phyloP scores from a whole-genome alignment of 2,888 invertebrate genomes.

The Drosophila rubida region DNA sequence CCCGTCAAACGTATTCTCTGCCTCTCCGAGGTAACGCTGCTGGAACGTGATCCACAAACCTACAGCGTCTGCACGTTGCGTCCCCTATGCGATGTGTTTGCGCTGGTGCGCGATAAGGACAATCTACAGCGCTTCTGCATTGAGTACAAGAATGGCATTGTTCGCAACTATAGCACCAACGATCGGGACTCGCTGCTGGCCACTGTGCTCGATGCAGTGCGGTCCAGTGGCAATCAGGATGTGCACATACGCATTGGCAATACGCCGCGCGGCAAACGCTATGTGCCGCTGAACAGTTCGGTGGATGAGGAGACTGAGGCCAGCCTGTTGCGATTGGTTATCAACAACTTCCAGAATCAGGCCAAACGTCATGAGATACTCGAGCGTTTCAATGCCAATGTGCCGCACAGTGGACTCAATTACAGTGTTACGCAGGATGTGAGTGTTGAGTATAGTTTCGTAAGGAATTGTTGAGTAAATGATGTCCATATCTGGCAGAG shows the following conservation, averaged over 20 bases:
- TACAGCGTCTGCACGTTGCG: slow-evolving; percentile 96
- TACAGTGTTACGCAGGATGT: slow-evolving; percentile 99
- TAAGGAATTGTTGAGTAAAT: background rate
- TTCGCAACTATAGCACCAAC: slow-evolving; percentile 94
- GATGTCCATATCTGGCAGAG: slow-evolving; percentile 87
- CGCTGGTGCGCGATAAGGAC: slow-evolving; percentile 94
- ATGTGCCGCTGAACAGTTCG: slow-evolving; percentile 94
- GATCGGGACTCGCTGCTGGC: slow-evolving; percentile 98
- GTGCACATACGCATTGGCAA: slow-evolving; percentile 95
- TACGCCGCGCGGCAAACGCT: slow-evolving; percentile 93
- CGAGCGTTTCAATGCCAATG: slow-evolving; percentile 97
- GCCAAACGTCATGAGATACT: slow-evolving; percentile 91
- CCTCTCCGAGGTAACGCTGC: slow-evolving; percentile 96
- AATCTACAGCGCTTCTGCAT: slow-evolving; percentile 97
- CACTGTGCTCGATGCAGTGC: slow-evolving; percentile 97
- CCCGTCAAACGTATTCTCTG: slow-evolving; percentile 95
- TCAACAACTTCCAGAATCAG: slow-evolving; percentile 86
- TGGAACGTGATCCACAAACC: slow-evolving; percentile 98
- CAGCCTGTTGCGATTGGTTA: slow-evolving; percentile 88
- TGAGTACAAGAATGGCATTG: slow-evolving; percentile 96
- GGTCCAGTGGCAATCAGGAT: slow-evolving; percentile 98
- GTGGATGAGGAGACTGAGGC: slow-evolving; percentile 99
- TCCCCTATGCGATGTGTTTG: slow-evolving; percentile 93
- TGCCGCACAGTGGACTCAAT: slow-evolving; percentile 98
- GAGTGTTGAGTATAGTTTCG: slow-evolving; percentile 83